Conservation (phyloP, 1,140 invertebrate species). For the Listronotus oregonensis region DNA sequence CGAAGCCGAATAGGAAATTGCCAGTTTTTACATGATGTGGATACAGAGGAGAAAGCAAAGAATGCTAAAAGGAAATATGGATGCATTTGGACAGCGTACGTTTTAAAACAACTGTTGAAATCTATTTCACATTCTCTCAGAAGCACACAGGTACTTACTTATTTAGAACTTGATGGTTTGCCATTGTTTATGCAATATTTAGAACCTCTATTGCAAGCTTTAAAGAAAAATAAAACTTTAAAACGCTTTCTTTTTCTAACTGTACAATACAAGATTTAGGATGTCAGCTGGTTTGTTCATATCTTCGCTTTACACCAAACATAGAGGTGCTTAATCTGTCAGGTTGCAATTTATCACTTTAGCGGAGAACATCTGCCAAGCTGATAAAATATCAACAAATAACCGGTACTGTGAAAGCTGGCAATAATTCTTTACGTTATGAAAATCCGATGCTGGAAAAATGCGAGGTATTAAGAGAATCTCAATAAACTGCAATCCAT, state of each 20-base stretch:
- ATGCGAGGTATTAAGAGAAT: slow-evolving; percentile 77
- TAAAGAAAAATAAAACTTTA: slow-evolving; percentile 63
- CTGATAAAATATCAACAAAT: slow-evolving; percentile 62
- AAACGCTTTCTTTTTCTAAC: slow-evolving; percentile 64
- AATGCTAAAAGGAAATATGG: slow-evolving; percentile 50
- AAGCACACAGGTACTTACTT: slow-evolving; percentile 60
- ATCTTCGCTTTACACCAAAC: slow-evolving; percentile 63
- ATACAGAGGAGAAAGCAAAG: slow-evolving; percentile 61
- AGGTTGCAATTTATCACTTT: slow-evolving; percentile 63
- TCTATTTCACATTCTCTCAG: slow-evolving; percentile 61
- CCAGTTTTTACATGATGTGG: slow-evolving; percentile 61
- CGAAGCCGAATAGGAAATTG: slow-evolving; percentile 56
- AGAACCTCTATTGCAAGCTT: slow-evolving; percentile 61
- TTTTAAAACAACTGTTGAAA: slow-evolving; percentile 49
- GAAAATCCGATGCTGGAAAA: slow-evolving; percentile 70
- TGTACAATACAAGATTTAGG: slow-evolving; percentile 68
- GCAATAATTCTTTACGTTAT: slow-evolving; percentile 77
- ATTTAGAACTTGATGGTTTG: slow-evolving; percentile 67
- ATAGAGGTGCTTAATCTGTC: slow-evolving; percentile 67
- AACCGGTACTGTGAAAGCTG: slow-evolving; percentile 75
- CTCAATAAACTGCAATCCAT: slow-evolving; percentile 73
- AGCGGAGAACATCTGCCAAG: slow-evolving; percentile 61
- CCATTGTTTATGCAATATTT: slow-evolving; percentile 66
- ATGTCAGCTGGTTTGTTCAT: slow-evolving; percentile 65
- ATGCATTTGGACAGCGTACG: slow-evolving; percentile 50